phyloP scores from a whole-genome alignment of 2,888 invertebrate genomes.

The Dasysyrphus tricinctus region DNA sequence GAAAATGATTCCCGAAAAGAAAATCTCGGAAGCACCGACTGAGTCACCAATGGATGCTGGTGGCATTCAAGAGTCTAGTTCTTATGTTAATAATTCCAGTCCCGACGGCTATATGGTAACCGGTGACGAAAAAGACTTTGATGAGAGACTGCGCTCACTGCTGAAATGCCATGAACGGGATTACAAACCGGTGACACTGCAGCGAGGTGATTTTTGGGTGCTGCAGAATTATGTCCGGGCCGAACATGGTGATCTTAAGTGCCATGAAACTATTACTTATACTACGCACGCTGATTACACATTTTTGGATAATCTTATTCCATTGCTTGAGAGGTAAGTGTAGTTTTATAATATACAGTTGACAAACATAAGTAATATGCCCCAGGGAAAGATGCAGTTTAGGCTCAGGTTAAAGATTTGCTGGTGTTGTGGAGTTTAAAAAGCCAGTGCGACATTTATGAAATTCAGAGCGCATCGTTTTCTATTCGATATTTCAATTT shows the following conservation, averaged over 20 bases:
- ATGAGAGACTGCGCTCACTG: constrained; percentile 81
- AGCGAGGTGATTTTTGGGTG: constrained; percentile 94
- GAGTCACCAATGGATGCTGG: constrained; percentile 69
- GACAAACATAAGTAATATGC: no score
- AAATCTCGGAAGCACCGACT: constrained; percentile 77
- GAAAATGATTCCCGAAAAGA: constrained; percentile 74
- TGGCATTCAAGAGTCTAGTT: constrained; percentile 64
- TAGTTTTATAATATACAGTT: not conserved
- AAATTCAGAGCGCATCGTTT: no score
- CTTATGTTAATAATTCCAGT: constrained; percentile 80
- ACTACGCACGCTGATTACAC: constrained; percentile 96
- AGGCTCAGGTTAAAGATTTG: no score
- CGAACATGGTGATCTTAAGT: constrained; percentile 87
- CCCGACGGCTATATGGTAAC: constrained; percentile 81
- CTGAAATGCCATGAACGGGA: constrained; percentile 88
- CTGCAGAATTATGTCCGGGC: constrained; percentile 93
- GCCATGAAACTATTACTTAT: constrained; percentile 94
- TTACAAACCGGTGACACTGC: constrained; percentile 86
- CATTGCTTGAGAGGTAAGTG: constrained; percentile 89
- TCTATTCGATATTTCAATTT: no score
- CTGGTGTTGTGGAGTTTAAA: no score
- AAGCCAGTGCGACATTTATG: no score
- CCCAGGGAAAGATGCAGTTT: no score
- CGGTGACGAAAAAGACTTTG: constrained; percentile 82
- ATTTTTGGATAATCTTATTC: constrained; percentile 94